Conservation (phyloP, 2,888 invertebrate genomes). For the Harpalus rufipes region DNA sequence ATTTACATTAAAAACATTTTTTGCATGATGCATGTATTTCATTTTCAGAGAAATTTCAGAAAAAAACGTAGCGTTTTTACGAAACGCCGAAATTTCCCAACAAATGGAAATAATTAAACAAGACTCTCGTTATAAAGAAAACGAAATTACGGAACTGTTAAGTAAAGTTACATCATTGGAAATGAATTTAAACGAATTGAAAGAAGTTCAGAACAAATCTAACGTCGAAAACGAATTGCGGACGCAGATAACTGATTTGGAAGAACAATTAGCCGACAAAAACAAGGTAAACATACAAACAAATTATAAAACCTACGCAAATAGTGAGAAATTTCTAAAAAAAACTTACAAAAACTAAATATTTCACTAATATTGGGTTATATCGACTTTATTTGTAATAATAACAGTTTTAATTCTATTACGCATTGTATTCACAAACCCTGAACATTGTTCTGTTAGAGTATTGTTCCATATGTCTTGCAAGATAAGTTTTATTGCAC, state of each 20-base stretch:
- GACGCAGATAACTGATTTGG: slow-evolving; percentile 79
- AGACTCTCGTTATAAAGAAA: slow-evolving; percentile 84
- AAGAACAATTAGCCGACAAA: slow-evolving; percentile 83
- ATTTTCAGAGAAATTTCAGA: slow-evolving; percentile 83
- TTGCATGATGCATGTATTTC: slow-evolving; percentile 8
- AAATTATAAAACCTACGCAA: too few relatives aligned
- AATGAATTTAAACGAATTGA: slow-evolving; percentile 75
- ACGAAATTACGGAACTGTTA: slow-evolving; percentile 82
- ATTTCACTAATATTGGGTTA: too few relatives aligned
- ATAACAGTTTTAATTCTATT: too few relatives aligned
- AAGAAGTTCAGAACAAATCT: slow-evolving; percentile 75
- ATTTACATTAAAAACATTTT: slow-evolving; percentile 5
- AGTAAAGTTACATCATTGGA: slow-evolving; percentile 80
- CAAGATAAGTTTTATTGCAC: too few relatives aligned
- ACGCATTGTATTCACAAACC: too few relatives aligned
- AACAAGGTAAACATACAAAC: slow-evolving; percentile 78
- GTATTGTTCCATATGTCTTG: too few relatives aligned
- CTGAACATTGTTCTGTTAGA: too few relatives aligned
- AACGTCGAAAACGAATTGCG: slow-evolving; percentile 78
- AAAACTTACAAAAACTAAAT: too few relatives aligned
- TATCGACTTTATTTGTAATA: too few relatives aligned
- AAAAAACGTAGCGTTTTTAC: slow-evolving; percentile 86
- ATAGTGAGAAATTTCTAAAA: too few relatives aligned
- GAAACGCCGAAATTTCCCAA: slow-evolving; percentile 91
- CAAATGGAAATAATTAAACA: slow-evolving; percentile 87